Conservation (phyloP, 1,140 invertebrate genomes). For the Megathymus violae region DNA sequence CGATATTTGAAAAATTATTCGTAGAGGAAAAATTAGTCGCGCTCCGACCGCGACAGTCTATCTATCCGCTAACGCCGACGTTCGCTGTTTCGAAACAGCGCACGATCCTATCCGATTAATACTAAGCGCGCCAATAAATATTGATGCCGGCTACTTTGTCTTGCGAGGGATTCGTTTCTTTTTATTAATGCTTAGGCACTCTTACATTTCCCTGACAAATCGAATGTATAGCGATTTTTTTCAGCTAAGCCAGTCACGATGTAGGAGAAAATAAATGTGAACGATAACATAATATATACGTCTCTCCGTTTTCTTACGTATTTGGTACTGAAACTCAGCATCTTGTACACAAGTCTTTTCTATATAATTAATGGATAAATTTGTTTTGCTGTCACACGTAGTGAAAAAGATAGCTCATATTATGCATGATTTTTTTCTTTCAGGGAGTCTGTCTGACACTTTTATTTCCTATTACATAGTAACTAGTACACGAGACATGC, state of each 20-base stretch:
- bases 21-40: slow-evolving; percentile 58
- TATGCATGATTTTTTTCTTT: neutral
- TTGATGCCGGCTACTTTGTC: slow-evolving; percentile 78
- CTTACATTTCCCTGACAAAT: slow-evolving; percentile 70
- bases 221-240: slow-evolving; percentile 39
- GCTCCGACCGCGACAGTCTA: slow-evolving; percentile 67
- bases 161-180: slow-evolving; percentile 71
- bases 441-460: slow-evolving; percentile 6
- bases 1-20: slow-evolving; percentile 55
- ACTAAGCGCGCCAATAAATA: slow-evolving; percentile 81
- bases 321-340: slow-evolving; percentile 13
- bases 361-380: slow-evolving; percentile 10
- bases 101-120: slow-evolving; percentile 76
- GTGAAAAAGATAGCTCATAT: neutral
- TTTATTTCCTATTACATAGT: slow-evolving; percentile 7
- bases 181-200: slow-evolving; percentile 71
- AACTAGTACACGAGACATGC: neutral
- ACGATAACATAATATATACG: slow-evolving; percentile 25
- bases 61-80: slow-evolving; percentile 58
- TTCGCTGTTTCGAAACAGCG: slow-evolving; percentile 66
- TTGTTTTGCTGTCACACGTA: neutral
- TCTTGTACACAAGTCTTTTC: slow-evolving; percentile 3
- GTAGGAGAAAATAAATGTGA: slow-evolving; percentile 23
- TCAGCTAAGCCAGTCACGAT: slow-evolving; percentile 27
- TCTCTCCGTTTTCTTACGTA: slow-evolving; percentile 10